A percentile compares a stretch with the other conserved stretches of the same genome.
phyloP scores from a whole-genome alignment of 2,113 vertebrate species.

The Perccottus glenii region DNA sequence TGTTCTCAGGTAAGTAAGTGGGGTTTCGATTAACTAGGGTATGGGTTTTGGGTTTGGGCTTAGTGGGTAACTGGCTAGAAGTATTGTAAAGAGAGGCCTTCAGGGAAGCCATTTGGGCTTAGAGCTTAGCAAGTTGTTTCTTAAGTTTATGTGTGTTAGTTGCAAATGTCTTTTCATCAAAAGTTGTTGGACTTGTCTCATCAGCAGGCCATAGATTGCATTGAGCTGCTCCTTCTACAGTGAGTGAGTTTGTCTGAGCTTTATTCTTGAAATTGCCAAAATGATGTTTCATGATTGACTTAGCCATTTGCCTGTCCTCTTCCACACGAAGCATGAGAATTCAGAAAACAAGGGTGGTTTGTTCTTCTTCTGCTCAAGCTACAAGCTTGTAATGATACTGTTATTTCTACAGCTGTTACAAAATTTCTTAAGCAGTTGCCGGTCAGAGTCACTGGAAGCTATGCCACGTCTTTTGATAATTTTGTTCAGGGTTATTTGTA shows the following conservation, averaged over 20 bases:
- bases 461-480: background rate
- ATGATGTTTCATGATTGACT: no score
- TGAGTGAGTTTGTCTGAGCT: background rate
- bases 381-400: no score
- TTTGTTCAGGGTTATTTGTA: background rate
- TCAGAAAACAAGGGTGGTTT: no score
- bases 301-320: no score
- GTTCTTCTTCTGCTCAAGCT: no score
- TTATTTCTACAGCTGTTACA: conserved; percentile 1
- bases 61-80: background rate
- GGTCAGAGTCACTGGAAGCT: background rate
- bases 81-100: background rate
- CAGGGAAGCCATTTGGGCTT: background rate
- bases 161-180: background rate
- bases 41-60: background rate
- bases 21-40: background rate
- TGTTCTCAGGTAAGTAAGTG: background rate
- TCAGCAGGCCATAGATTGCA: background rate
- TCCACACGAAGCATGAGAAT: no score
- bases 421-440: conserved; percentile 5
- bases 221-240: background rate
- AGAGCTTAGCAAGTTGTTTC: background rate
- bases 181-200: background rate
- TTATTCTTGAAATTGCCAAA: background rate
- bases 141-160: background rate